Percentiles rank a stretch among this genome's conserved stretches.
Evolutionary conservation across 2,888 invertebrate species (phyloP).

Genomic region (Cataglyphis livida): DNA sequence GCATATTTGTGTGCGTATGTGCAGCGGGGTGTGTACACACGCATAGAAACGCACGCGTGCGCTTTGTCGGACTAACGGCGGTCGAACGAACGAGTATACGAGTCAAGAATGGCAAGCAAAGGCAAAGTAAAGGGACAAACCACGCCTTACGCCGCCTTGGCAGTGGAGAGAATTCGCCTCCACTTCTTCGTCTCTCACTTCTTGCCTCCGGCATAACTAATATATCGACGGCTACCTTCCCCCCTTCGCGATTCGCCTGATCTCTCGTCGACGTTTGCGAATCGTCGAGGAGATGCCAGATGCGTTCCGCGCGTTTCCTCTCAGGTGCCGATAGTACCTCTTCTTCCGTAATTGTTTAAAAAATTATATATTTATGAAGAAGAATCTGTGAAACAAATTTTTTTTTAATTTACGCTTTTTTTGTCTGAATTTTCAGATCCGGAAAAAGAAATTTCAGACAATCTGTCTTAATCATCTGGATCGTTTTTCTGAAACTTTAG

Average conservation of each 20-base stretch:
- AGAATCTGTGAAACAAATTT: too few species aligned
- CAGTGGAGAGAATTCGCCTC: conserved; percentile 72
- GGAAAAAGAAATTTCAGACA: too few species aligned
- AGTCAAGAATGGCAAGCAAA: conserved; percentile 66
- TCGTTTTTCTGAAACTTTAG: too few species aligned
- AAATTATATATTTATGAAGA: neutral
- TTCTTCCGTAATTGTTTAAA: neutral
- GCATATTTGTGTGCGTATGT: neutral
- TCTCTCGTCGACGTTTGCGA: conserved; percentile 48
- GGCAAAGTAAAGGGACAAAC: conserved; percentile 74
- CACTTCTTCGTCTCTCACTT: conserved; percentile 69
- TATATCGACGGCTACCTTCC: conserved; percentile 73
- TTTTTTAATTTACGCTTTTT: too few species aligned
- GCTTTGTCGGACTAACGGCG: conserved; percentile 36
- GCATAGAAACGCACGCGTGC: conserved; percentile 25
- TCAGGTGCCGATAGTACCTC: conserved; percentile 23
- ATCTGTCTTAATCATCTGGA: too few species aligned
- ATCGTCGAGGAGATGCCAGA: conserved; percentile 47
- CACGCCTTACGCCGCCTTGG: conserved; percentile 76
- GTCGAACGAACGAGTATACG: conserved; percentile 31
- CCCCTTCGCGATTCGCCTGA: conserved; percentile 61
- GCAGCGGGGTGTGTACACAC: neutral
- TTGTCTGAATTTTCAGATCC: too few species aligned
- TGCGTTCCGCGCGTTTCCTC: conserved; percentile 33
- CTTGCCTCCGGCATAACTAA: conserved; percentile 78